Conservation (phyloP, 2,888 invertebrate genomes). For the Lampropteryx suffumata region DNA sequence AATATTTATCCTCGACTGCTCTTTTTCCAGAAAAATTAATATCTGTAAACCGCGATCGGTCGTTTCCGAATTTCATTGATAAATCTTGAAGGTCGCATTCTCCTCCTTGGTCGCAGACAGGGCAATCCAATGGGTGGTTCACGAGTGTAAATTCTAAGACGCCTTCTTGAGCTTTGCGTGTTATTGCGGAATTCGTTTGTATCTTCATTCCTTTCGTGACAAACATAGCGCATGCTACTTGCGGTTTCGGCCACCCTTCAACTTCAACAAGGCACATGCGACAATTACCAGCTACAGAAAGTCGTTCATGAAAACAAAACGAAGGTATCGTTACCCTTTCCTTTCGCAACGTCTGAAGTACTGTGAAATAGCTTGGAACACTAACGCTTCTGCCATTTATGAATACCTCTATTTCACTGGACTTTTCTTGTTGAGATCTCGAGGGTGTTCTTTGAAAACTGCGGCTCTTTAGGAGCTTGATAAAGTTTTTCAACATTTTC, state of each 20-base stretch:
- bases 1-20: constrained; percentile 98
- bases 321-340: constrained; percentile 86
- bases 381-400: constrained; percentile 96
- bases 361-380: constrained; percentile 97
- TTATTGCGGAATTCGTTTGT: constrained; percentile 96
- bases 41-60: constrained; percentile 95
- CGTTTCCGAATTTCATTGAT: constrained; percentile 98
- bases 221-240: constrained; percentile 99
- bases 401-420: constrained; percentile 86
- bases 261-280: constrained; percentile 99
- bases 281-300: constrained; percentile 99
- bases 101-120: constrained; percentile 99
- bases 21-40: constrained; percentile 94
- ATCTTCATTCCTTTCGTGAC: constrained; percentile 98
- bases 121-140: constrained; percentile 99
- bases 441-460: constrained; percentile 11
- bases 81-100: constrained; percentile 98
- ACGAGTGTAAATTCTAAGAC: constrained; percentile 98
- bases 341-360: constrained; percentile 85
- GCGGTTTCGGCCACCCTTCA: constrained; percentile 97
- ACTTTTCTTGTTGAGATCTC: constrained; percentile 7
- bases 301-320: constrained; percentile 98
- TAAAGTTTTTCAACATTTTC: constrained; percentile 49
- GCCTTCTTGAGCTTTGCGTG: constrained; percentile 85
- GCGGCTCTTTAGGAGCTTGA: constrained; percentile 40